A percentile compares a stretch with the other conserved stretches of the same genome.
phyloP scores from a whole-genome alignment of 1,140 invertebrate species.

The Oppia nitens region DNA sequence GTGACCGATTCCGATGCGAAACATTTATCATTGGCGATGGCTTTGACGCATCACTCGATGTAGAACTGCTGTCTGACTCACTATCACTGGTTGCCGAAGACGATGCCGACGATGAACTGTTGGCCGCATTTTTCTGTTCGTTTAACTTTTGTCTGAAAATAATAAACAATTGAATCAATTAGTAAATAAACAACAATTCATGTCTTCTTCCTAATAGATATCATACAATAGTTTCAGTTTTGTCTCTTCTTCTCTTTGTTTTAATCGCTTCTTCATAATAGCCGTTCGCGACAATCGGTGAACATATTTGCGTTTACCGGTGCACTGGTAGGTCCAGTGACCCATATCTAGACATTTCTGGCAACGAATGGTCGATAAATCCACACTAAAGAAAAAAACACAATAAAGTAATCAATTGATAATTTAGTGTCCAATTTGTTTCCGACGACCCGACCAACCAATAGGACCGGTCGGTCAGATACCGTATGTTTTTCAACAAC shows the following conservation, averaged over 20 bases:
- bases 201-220: not conserved
- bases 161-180: not conserved
- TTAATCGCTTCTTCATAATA: constrained; percentile 48
- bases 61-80: not conserved
- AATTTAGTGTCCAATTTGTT: no score
- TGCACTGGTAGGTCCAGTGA: constrained; percentile 84
- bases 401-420: no score
- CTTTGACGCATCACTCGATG: no score
- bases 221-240: constrained; percentile 30
- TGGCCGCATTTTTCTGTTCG: not conserved
- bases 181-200: not conserved
- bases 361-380: constrained; percentile 40
- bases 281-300: constrained; percentile 60
- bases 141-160: not conserved
- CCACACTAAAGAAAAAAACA: no score
- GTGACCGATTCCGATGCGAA: not conserved
- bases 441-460: no score
- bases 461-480: no score
- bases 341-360: constrained; percentile 79
- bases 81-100: not conserved
- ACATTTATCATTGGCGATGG: no score
- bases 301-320: constrained; percentile 69
- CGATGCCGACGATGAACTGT: not conserved
- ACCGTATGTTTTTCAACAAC: no score
- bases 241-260: constrained; percentile 35